Evolutionary conservation across 2,888 invertebrate genomes (phyloP).

Genomic region (Erynnis tages): DNA sequence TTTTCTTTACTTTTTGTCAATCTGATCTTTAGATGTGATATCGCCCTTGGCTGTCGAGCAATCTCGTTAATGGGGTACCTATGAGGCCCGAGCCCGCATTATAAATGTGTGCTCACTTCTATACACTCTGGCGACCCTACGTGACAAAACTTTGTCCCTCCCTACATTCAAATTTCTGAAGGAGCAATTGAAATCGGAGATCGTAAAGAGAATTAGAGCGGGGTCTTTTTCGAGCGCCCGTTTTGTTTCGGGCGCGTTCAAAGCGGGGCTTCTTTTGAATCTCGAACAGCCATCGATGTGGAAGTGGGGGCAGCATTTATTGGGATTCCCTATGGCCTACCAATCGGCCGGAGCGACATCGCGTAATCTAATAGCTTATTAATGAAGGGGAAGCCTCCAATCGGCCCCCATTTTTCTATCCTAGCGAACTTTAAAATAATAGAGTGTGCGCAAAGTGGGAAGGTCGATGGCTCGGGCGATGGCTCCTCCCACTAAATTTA

Average conservation of each 20-base stretch:
- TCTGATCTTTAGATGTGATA: slow-evolving; percentile 75
- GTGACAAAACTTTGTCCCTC: slow-evolving; percentile 81
- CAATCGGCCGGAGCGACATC: slow-evolving; percentile 74
- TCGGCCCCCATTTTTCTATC: slow-evolving; percentile 75
- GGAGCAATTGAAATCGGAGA: slow-evolving; percentile 82
- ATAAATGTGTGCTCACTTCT: slow-evolving; percentile 68
- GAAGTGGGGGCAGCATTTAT: slow-evolving; percentile 78
- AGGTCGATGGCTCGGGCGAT: slow-evolving; percentile 59
- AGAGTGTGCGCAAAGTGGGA: slow-evolving; percentile 62
- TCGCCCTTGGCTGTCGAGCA: slow-evolving; percentile 67
- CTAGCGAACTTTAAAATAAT: slow-evolving; percentile 72
- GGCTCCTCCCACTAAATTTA: slow-evolving; percentile 78
- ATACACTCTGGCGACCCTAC: slow-evolving; percentile 71
- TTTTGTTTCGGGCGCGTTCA: slow-evolving; percentile 75
- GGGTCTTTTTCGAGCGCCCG: slow-evolving; percentile 75
- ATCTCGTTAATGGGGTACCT: slow-evolving; percentile 79
- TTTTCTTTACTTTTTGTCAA: slow-evolving; percentile 70
- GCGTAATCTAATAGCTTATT: slow-evolving; percentile 81
- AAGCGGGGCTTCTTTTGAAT: slow-evolving; percentile 79
- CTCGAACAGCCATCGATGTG: slow-evolving; percentile 76
- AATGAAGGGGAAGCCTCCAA: slow-evolving; percentile 76
- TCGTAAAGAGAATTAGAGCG: slow-evolving; percentile 81
- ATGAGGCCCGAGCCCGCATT: slow-evolving; percentile 74
- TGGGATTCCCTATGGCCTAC: slow-evolving; percentile 78
- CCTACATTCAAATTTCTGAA: slow-evolving; percentile 81